Base-by-base conservation (phyloP, 1,140 invertebrate genomes). In the Pseudomyrmex dendroicus region DNA sequence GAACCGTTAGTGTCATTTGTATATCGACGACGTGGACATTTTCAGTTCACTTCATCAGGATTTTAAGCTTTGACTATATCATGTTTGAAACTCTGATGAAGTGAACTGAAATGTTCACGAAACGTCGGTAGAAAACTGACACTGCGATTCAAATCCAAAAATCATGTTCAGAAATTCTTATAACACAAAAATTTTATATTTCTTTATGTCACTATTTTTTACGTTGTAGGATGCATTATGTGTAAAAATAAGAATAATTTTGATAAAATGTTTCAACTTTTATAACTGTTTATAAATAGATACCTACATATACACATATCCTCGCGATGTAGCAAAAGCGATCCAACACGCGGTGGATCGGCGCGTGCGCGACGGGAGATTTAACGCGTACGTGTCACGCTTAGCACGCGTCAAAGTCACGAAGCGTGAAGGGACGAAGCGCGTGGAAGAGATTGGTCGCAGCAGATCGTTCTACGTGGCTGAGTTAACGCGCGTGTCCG, bases 371-470 rank as follows among this genome's bases (percentile, higher is more conserved):
- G 64, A 63, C 73, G 66, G 84, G 74, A 76, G 86, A 87, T 89
- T 77, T 86, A 91, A 89, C 83, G 86, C 90, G 88, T 89, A 88
- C 90, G 85, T 89, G 86, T 91, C 87, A 89, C 88, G 90, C 89
- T 87, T 78, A 83, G 89, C 91, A 93, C 91, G 91, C 91, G 91
- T 91, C 91, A 89, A 90, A 89, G 84, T 86, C 89, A 88, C 89
- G 84, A 87, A 92, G 90, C 92, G 93, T 93, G 92, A 94, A 93
- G 91, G 86, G 90, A 91, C 90, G 87, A 67, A 44, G 73, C 88
- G 86, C 89, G 89, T 83, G 80, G 78, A 88, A 82, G 84, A 89
- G 88, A 89, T 86, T 83, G 88, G 86, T 88, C 74, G 82, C 85
- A 86, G 86, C 74, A 86, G 90, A 90, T 91, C 90, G 90, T 91